Conservation (phyloP, 2,888 invertebrate species). For the Cactoblastis cactorum region DNA sequence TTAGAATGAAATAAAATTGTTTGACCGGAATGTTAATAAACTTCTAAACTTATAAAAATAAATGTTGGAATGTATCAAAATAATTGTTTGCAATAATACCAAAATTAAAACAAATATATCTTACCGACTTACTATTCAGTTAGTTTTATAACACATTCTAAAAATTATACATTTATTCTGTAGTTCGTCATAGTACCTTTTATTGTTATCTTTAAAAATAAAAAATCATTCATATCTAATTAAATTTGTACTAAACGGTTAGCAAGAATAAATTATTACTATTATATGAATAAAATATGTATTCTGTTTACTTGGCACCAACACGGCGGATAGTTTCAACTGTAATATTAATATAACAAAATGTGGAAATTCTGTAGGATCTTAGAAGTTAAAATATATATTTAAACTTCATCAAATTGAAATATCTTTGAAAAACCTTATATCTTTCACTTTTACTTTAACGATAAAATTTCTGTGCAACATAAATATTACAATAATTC, state of each 20-base stretch:
- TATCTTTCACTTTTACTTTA: too few relatives aligned
- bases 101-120: not conserved
- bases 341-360: too few relatives aligned
- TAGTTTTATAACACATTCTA: not conserved
- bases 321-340: constrained; percentile 42
- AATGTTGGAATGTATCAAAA: constrained; percentile 5
- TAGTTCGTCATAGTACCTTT: not conserved
- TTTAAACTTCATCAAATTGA: not conserved
- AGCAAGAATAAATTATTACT: constrained; percentile 25
- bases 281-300: constrained; percentile 27
- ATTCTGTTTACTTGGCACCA: constrained; percentile 51
- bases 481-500: too few relatives aligned
- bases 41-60: not conserved
- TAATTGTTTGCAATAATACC: not conserved
- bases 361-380: too few relatives aligned
- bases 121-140: not conserved
- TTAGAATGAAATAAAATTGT: not conserved
- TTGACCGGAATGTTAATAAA: constrained; percentile 15
- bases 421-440: too few relatives aligned
- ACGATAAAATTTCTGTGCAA: too few relatives aligned
- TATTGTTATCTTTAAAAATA: not conserved
- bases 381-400: too few relatives aligned
- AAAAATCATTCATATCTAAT: constrained; percentile 16
- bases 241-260: constrained; percentile 53
- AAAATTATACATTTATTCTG: not conserved